Evolutionary conservation across 2,888 invertebrate species (phyloP), one percentile per base, ranked within the genome.

Genomic region (Caenorhabditis afra): DNA sequence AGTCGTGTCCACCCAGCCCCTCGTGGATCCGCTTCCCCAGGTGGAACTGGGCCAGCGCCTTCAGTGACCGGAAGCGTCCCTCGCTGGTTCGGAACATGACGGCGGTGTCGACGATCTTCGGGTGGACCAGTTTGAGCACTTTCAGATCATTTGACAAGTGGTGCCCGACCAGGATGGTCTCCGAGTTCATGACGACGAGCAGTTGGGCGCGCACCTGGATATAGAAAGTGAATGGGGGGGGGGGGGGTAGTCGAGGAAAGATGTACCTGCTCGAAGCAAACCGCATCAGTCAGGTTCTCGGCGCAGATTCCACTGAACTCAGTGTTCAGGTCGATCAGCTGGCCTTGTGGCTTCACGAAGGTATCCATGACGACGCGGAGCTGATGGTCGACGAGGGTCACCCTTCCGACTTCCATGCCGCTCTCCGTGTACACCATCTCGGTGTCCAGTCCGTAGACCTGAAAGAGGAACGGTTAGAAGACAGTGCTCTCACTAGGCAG

Each of bases 131-230:
- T 10, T 70, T 68, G 44, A 81, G 41, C 11, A 65, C 78, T 41
- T 95, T 95, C 89, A 98, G 93, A 92, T 99, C 99, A 87, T 95
- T 96, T 91, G 99, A 98, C 89, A 99, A 93, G 91, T 96, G 96
- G 91, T 99, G 99, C 0, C 99, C 99, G 82, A 99, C 94, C 16
- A 99, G 92, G 87, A 99, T 96, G 12, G 97, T 95, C 91, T 95
- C 94, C 81, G 94, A 94, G 89, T 94, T 95, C 91, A 97, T 95
- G 93, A 96, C 93, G 80, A 94, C 94, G 82, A 98, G 93, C 70
- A 99, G 92, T 47, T 95, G 94, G 12, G 95, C 95, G 92, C 97
- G 97, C 5, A 76, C 84, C 86, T 87, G 58, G 23, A 84, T 12
- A 11, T 5, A n/a, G n/a, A n/a, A n/a, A 20, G 8, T 10, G 22